phyloP scores from a whole-genome alignment of 2,888 invertebrate genomes.

The Norana najaformis region DNA sequence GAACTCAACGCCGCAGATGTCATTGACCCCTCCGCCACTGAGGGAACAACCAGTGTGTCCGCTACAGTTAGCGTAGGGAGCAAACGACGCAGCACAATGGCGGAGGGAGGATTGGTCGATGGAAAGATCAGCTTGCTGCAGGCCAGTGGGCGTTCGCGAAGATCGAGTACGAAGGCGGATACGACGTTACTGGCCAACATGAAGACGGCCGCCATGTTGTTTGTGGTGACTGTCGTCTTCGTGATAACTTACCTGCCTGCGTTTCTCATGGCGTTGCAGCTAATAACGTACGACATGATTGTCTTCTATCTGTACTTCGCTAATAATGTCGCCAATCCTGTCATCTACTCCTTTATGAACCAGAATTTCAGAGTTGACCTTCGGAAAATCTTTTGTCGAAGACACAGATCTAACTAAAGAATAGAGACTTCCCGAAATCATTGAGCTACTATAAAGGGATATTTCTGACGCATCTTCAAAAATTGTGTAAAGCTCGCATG shows the following conservation, averaged over 20 bases:
- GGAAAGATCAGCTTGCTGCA: background rate
- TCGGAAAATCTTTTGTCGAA: background rate
- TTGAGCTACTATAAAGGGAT: background rate
- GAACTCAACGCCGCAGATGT: background rate
- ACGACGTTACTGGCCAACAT: constrained; percentile 51
- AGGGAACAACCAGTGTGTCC: background rate
- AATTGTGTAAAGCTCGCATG: background rate
- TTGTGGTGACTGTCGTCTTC: constrained; percentile 60
- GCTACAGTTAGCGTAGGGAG: background rate
- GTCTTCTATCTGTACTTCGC: constrained; percentile 61
- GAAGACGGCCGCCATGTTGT: constrained; percentile 60
- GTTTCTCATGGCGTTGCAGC: constrained; percentile 52
- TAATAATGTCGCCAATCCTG: constrained; percentile 61
- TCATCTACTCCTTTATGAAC: constrained; percentile 62
- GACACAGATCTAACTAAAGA: background rate
- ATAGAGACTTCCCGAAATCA: background rate
- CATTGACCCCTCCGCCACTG: background rate
- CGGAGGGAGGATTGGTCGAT: background rate
- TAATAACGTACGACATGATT: constrained; percentile 49
- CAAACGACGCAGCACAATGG: background rate
- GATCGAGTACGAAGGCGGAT: constrained; percentile 35
- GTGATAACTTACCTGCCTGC: constrained; percentile 59
- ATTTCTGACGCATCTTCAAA: background rate
- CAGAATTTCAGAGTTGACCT: constrained; percentile 53
- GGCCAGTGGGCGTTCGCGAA: background rate